Conservation (phyloP, 2,113 vertebrate species). For the Aphyosemion australe region DNA sequence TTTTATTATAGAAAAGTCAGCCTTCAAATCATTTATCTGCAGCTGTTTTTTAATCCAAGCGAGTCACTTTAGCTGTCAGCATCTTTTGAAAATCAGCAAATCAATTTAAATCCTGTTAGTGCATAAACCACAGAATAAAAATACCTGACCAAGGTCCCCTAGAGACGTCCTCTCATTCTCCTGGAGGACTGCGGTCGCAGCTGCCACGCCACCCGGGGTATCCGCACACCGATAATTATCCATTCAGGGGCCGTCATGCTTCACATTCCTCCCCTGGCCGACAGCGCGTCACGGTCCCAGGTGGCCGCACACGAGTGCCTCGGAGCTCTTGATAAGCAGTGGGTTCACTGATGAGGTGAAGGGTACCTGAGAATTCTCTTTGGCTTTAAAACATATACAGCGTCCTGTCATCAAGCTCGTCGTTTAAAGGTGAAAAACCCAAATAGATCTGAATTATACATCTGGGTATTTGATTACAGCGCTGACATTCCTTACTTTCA, state of each 20-base stretch:
- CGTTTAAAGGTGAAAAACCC: neutral
- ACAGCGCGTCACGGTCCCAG: slow-evolving; percentile 38
- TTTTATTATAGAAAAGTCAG: too few species aligned
- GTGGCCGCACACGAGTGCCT: slow-evolving; percentile 44
- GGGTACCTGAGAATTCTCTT: slow-evolving; percentile 16
- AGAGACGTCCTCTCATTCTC: slow-evolving; percentile 10
- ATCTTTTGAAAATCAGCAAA: neutral
- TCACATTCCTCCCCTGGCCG: slow-evolving; percentile 29
- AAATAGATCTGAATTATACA: neutral
- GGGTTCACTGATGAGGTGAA: slow-evolving; percentile 39
- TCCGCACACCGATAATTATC: slow-evolving; percentile 66
- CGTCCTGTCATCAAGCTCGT: neutral
- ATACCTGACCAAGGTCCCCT: neutral
- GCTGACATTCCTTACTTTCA: neutral
- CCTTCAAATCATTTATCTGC: too few species aligned
- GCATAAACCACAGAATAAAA: neutral
- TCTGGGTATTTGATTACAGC: neutral
- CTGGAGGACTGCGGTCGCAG: slow-evolving; percentile 44
- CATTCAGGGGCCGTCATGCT: slow-evolving; percentile 47
- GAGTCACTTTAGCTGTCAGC: neutral
- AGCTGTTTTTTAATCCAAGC: neutral
- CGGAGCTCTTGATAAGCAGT: slow-evolving; percentile 46
- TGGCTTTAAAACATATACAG: slow-evolving; percentile 14
- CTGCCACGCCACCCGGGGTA: slow-evolving; percentile 29
- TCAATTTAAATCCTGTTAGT: too few species aligned